Percentiles rank a stretch among this genome's conserved stretches.
Evolutionary conservation across 2,113 vertebrate genomes (phyloP).

Genomic region (Tricholaema leucomelas): DNA sequence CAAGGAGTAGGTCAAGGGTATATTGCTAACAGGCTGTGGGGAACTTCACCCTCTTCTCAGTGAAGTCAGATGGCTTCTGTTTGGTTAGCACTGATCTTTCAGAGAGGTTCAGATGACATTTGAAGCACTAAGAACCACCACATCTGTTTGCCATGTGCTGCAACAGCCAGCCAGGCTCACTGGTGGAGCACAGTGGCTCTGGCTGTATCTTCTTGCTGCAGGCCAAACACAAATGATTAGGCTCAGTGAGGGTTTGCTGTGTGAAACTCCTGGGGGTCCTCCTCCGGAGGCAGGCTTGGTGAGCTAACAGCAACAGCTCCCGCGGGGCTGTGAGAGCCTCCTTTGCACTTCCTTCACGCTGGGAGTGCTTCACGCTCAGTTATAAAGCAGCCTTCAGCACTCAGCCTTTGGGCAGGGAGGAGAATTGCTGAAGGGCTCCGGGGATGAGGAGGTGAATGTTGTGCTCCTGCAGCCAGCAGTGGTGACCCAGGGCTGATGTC

Average conservation of each 20-base stretch:
- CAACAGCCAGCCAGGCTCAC: background rate
- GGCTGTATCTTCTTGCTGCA: background rate
- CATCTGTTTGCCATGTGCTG: background rate
- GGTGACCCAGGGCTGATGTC: slow-evolving; percentile 13
- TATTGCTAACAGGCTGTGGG: background rate
- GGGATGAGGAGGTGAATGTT: background rate
- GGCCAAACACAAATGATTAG: background rate
- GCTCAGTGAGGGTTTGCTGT: background rate
- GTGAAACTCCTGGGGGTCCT: background rate
- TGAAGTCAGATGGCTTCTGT: background rate
- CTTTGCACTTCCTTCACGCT: slow-evolving; percentile 49
- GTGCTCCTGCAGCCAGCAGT: background rate
- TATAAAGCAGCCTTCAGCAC: background rate
- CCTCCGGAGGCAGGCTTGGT: slow-evolving; percentile 9
- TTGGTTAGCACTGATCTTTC: background rate
- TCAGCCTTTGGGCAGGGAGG: slow-evolving; percentile 24
- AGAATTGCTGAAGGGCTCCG: background rate
- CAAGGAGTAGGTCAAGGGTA: background rate
- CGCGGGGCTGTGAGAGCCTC: background rate
- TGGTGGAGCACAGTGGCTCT: background rate
- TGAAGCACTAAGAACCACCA: background rate
- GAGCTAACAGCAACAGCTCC: slow-evolving; percentile 27
- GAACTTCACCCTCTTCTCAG: background rate
- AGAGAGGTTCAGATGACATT: background rate
- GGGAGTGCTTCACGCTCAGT: background rate